Conservation (phyloP, 1,140 invertebrate genomes). For the Camponotus vicinus region DNA sequence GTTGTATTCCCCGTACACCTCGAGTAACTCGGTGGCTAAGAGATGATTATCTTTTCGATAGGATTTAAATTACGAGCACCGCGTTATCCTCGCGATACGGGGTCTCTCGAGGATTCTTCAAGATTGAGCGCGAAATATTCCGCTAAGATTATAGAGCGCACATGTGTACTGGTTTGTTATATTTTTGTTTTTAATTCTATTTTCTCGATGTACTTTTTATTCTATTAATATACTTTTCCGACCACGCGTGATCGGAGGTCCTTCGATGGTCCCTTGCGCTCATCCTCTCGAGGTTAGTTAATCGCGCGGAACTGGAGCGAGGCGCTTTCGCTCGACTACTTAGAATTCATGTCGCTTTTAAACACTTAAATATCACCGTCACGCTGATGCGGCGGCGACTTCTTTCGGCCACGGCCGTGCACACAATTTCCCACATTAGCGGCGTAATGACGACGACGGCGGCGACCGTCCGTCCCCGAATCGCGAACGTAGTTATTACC, state of each 20-base stretch:
- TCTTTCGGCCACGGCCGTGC: conserved; percentile 26
- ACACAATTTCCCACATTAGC: conserved; percentile 73
- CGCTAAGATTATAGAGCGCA: not conserved
- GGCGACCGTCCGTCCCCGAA: conserved; percentile 67
- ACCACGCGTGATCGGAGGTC: not conserved
- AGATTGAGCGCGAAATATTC: not conserved
- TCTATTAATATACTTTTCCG: not conserved
- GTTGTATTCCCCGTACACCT: not conserved
- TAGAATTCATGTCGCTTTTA: conserved; percentile 69
- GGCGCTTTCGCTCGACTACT: conserved; percentile 62
- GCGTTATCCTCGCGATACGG: not conserved
- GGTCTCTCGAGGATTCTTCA: not conserved
- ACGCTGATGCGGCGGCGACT: conserved; percentile 22
- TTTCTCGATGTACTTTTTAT: not conserved
- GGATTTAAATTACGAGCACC: not conserved
- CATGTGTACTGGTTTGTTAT: not conserved
- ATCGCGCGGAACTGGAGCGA: conserved; percentile 62
- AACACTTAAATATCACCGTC: conserved; percentile 11
- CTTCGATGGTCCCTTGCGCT: not conserved
- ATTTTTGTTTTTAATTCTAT: not conserved
- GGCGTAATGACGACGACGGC: conserved; percentile 61
- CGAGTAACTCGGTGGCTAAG: not conserved
- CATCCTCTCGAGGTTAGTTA: conserved; percentile 20
- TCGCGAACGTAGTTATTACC: conserved; percentile 74
- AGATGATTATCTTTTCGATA: not conserved